Evolutionary conservation across 2,888 invertebrate genomes (phyloP).

Genomic region (Aporophyla lueneburgensis): DNA sequence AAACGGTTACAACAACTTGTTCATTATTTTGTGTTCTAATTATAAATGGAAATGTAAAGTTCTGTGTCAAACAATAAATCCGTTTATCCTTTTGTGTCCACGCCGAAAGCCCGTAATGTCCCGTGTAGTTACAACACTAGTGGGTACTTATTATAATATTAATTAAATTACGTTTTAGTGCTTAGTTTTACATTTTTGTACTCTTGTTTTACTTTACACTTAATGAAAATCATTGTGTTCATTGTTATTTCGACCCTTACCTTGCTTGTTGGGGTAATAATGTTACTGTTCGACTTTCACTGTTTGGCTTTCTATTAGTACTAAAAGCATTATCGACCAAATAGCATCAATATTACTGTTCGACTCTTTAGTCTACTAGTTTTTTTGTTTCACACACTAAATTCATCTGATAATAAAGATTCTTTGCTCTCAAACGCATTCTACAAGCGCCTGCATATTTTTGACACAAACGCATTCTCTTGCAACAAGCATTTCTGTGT

Average conservation of each 20-base stretch:
- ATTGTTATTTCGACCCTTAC: constrained; percentile 37
- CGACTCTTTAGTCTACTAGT: not conserved
- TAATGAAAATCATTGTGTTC: constrained; percentile 41
- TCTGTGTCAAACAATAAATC: constrained; percentile 36
- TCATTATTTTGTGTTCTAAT: not conserved
- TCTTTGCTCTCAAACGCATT: not conserved
- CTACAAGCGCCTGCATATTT: constrained; percentile 15
- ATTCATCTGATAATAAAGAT: not conserved
- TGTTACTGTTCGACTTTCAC: not conserved
- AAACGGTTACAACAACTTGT: not conserved
- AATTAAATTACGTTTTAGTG: constrained; percentile 66
- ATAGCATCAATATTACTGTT: not conserved
- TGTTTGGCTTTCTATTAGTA: constrained; percentile 13
- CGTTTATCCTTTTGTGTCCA: constrained; percentile 34
- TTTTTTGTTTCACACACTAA: not conserved
- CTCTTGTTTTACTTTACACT: constrained; percentile 51
- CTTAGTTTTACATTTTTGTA: constrained; percentile 55
- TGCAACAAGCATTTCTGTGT: constrained; percentile 17
- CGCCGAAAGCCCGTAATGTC: constrained; percentile 25
- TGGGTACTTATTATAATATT: constrained; percentile 63
- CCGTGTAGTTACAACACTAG: constrained; percentile 59
- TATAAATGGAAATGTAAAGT: constrained; percentile 19
- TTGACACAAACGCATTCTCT: constrained; percentile 2
- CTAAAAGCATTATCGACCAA: not conserved
- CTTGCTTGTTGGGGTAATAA: not conserved